Evolutionary conservation across 2,888 invertebrate species (phyloP).

Genomic region (Dolichopus griseipennis): DNA sequence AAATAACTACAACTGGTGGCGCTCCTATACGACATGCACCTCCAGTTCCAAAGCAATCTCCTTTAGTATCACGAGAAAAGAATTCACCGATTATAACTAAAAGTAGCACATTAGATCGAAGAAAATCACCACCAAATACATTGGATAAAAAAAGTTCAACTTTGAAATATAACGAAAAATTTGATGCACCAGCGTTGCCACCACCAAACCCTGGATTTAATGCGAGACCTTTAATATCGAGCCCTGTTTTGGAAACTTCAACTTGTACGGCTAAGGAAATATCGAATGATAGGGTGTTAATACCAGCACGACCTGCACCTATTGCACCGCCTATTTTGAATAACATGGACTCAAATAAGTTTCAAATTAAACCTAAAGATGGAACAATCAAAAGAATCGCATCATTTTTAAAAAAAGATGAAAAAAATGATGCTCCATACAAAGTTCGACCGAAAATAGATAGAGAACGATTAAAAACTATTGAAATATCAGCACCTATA

Average conservation of each 20-base stretch:
- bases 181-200: conserved; percentile 50
- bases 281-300: conserved; percentile 48
- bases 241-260: conserved; percentile 71
- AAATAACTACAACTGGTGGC: conserved; percentile 29
- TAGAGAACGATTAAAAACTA: conserved; percentile 59
- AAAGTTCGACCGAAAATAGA: conserved; percentile 60
- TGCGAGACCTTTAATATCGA: conserved; percentile 68
- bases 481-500: conserved; percentile 79
- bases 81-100: conserved; percentile 22
- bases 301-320: conserved; percentile 54
- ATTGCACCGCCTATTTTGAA: conserved; percentile 45
- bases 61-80: conserved; percentile 27
- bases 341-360: conserved; percentile 34
- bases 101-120: conserved; percentile 26
- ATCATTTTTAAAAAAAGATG: conserved; percentile 59
- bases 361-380: conserved; percentile 47
- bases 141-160: conserved; percentile 17
- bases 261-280: conserved; percentile 70
- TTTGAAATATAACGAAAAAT: conserved; percentile 10
- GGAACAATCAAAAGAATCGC: conserved; percentile 63
- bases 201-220: conserved; percentile 54
- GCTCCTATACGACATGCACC: conserved; percentile 52
- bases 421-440: conserved; percentile 50
- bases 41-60: conserved; percentile 53
- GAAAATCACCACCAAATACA: conserved; percentile 23